phyloP scores from a whole-genome alignment of 2,113 vertebrate genomes.

The Oreochromis niloticus region DNA sequence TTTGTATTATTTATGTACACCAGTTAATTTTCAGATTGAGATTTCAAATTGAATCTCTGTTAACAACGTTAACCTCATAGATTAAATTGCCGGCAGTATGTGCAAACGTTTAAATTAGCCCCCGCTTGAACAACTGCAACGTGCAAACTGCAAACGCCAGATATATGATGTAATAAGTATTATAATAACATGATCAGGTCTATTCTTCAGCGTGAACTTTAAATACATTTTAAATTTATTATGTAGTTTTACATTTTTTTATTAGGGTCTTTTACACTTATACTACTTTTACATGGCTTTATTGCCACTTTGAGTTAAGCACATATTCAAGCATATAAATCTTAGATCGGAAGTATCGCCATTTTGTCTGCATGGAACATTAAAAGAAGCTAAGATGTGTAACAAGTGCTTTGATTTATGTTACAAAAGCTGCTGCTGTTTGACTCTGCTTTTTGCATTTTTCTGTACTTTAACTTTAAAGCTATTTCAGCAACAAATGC shows the following conservation, averaged over 20 bases:
- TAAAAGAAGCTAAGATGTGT: background rate
- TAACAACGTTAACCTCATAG: background rate
- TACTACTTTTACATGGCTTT: background rate
- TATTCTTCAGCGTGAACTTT: background rate
- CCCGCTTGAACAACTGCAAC: background rate
- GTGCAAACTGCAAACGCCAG: background rate
- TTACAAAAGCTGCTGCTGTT: background rate
- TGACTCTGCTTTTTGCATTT: background rate
- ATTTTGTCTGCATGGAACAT: background rate
- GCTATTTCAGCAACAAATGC: background rate
- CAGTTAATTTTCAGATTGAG: background rate
- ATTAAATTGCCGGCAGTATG: background rate
- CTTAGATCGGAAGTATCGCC: background rate
- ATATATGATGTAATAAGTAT: background rate
- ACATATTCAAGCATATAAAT: background rate
- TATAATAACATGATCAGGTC: background rate
- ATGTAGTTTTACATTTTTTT: background rate
- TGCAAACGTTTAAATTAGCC: background rate
- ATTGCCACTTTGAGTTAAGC: background rate
- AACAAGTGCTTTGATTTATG: background rate
- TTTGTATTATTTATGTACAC: background rate
- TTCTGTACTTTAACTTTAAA: background rate
- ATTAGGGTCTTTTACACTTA: background rate
- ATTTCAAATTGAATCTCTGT: background rate
- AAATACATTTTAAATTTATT: background rate